Base-by-base conservation (phyloP, 2,797 vertebrate genomes). In the Smutsia gigantea region DNA sequence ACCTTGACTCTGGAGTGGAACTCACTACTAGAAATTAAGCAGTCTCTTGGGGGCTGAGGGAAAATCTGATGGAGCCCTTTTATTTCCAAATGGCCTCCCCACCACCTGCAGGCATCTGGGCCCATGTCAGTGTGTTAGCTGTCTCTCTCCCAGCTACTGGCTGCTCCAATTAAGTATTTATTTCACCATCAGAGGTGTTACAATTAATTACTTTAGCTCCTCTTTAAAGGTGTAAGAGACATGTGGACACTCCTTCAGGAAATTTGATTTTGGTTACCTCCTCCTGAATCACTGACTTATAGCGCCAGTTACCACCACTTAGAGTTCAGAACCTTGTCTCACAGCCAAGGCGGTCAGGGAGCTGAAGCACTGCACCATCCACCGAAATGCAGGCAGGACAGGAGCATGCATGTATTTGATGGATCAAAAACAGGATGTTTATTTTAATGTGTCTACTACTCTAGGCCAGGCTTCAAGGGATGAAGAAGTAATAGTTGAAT, bases 201-300 rank as follows among this genome's bases (percentile, higher is more conserved):
- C 29, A 78, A 98, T 96, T 97, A 98, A 98, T 98, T 97, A 97
- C 87, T 89, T 97, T 29, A 97, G 92, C 55, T 98, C 97, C 97
- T 97, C 97, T 98, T 97, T 90, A 93, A 98, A 98, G 98, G 55
- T 82, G 94, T 97, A 96, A 97, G 96, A 97, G 96, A 98, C 90
- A 96, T 95, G 95, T 89, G 92, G 94, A 95, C 95, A 90, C 91
- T 98, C 96, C 96, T 97, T 12, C 93, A 97, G 97, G 96, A 97
- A 97, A 97, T 84, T 39, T 97, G 97, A 97, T 98, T 97, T 97
- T 93, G 96, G 98, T 97, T 96, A 94, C 92, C 96, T 93, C 97
- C 98, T 98, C 93, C 95, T 92, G 95, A 98, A 98, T 98, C 97
- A 98, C 93, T 77, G 87, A 98, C 96, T 96, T 96, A 97, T 72